Evolutionary conservation across 2,113 vertebrate species (phyloP), one percentile per base, ranked within the genome.

Genomic region (Calyptommatus sinebrachiatus): DNA sequence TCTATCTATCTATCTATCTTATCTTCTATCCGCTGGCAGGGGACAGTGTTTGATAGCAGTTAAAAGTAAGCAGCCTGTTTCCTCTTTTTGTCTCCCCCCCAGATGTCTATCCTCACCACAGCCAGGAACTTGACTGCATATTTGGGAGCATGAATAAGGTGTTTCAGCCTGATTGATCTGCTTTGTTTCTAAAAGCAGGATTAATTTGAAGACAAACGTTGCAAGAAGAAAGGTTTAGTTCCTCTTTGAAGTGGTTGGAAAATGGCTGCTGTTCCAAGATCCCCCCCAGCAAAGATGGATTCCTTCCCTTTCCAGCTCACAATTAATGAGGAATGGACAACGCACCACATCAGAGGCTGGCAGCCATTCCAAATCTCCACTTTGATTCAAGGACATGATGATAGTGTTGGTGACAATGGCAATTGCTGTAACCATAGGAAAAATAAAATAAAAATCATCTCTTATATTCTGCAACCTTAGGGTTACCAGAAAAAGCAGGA

Each of bases 171-270:
- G 61, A 53, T 80, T 73, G 46, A 60, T 0, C 0, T 48, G 67
- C 48, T 2, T 0, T 1, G 5, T 12, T 20, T 73, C 73, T 68
- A 35, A 62, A 16, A 53, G 29, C 73, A 24, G 48, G 62, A 28
- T 35, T 10, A 62, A 21, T 71, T 48, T 14, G 48, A 62, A 57
- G 7, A 8, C 16, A 70, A 11, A 35, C 2, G 46, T 62, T 29
- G 8, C 0, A 0, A 57, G 71, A 53, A 46, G 71, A 8, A 5
- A 28, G 1, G 21, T 71, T 66, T 28, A 0, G 63, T 69, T 60
- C 20, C 4, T 0, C 57, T 83, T 68, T 76, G 86, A 85, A 85
- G 84, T 73, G 75, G 84, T 72, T 73, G 76, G 75, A 83, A 85
- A 76, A 60, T n/a, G 75, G 75, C 71, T 48, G 0, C 75, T 77